Evolutionary conservation across 1,140 invertebrate genomes (phyloP).

Genomic region (Brachionus koreanus): DNA sequence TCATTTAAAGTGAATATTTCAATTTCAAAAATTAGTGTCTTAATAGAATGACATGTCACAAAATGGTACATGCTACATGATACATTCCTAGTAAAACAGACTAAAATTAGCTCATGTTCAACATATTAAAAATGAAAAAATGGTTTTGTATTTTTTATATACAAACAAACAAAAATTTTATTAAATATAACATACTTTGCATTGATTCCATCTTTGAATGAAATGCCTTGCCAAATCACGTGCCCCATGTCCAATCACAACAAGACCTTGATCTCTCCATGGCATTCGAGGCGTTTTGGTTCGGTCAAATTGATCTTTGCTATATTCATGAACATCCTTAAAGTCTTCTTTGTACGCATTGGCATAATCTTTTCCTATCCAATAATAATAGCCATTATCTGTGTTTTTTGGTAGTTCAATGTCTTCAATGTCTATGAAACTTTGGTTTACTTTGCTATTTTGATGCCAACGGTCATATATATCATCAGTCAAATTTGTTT

Average conservation of each 20-base stretch:
- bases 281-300: conserved; percentile 87
- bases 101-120: too few species aligned
- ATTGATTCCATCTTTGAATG: conserved; percentile 92
- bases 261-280: conserved; percentile 90
- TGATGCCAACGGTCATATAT: conserved; percentile 24
- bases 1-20: too few species aligned
- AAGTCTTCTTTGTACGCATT: conserved; percentile 98
- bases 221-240: conserved; percentile 91
- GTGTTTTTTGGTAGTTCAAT: conserved; percentile 9
- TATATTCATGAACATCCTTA: conserved; percentile 74
- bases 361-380: conserved; percentile 95
- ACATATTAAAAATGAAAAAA: too few species aligned
- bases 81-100: too few species aligned
- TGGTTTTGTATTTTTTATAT: too few species aligned
- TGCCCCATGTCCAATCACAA: conserved; percentile 77
- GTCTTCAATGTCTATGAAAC: conserved; percentile 20
- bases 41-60: too few species aligned
- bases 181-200: conserved; percentile 30
- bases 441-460: neutral
- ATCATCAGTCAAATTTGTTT: conserved; percentile 25
- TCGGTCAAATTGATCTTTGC: conserved; percentile 65
- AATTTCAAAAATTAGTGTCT: too few species aligned
- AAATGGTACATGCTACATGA: too few species aligned
- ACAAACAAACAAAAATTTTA: too few species aligned
- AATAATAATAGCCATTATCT: conserved; percentile 66